Percentiles rank a stretch among this genome's conserved stretches.
phyloP scores from a whole-genome alignment of 2,888 invertebrate genomes.

The Leucoma salicis region DNA sequence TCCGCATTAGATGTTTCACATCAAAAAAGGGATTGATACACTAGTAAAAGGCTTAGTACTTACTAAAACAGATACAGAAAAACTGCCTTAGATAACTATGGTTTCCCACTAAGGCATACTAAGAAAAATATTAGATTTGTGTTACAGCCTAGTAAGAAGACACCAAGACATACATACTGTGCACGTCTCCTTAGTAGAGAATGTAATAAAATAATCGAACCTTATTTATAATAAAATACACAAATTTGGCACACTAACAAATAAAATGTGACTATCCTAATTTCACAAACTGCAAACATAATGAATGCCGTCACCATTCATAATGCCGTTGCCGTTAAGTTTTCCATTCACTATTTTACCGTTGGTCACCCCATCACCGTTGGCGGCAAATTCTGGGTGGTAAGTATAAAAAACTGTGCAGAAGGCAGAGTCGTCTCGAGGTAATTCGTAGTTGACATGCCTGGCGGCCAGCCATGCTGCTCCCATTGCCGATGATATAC shows the following conservation, averaged over 20 bases:
- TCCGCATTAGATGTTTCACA: too few relatives aligned
- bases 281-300: constrained; percentile 28
- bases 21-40: too few relatives aligned
- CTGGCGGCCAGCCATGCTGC: constrained; percentile 93
- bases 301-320: constrained; percentile 22
- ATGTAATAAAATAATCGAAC: too few relatives aligned
- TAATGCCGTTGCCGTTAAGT: constrained; percentile 22
- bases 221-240: not conserved
- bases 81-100: too few relatives aligned
- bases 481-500: constrained; percentile 90
- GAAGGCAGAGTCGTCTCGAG: constrained; percentile 87
- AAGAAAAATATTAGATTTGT: too few relatives aligned
- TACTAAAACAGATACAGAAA: too few relatives aligned
- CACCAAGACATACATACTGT: too few relatives aligned
- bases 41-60: too few relatives aligned
- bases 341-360: constrained; percentile 34
- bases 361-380: constrained; percentile 24
- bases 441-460: constrained; percentile 83
- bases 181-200: too few relatives aligned
- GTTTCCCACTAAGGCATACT: too few relatives aligned
- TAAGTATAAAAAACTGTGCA: constrained; percentile 85
- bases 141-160: too few relatives aligned
- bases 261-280: not conserved
- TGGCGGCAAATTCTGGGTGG: constrained; percentile 32
- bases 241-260: constrained; percentile 10